phyloP scores from a whole-genome alignment of 2,113 vertebrate genomes.

The Hypomesus transpacificus region DNA sequence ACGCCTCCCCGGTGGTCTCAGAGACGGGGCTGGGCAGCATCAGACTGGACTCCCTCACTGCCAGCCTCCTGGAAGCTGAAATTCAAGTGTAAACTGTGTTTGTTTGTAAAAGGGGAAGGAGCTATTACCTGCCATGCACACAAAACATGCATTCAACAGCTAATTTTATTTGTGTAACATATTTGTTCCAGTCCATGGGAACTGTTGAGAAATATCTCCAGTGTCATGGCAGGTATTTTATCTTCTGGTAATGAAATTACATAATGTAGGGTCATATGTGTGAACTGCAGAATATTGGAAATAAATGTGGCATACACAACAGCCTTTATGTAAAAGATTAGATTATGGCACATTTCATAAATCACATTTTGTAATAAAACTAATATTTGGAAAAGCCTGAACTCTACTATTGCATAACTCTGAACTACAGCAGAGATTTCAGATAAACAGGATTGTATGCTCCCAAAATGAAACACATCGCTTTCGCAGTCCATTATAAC shows the following conservation, averaged over 20 bases:
- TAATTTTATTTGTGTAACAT: too few species aligned
- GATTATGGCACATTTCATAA: slow-evolving; percentile 20
- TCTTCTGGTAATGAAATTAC: background rate
- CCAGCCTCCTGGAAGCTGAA: slow-evolving; percentile 71
- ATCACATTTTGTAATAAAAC: slow-evolving; percentile 28
- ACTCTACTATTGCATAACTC: slow-evolving; percentile 33
- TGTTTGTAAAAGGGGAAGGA: too few species aligned
- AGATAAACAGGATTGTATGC: slow-evolving; percentile 46
- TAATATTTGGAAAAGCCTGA: slow-evolving; percentile 29
- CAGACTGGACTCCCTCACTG: slow-evolving; percentile 59
- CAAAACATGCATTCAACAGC: too few species aligned
- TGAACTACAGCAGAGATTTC: slow-evolving; percentile 48
- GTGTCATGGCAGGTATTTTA: too few species aligned
- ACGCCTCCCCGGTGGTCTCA: slow-evolving; percentile 71
- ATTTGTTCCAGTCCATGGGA: too few species aligned
- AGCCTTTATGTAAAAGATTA: too few species aligned
- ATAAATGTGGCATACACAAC: slow-evolving; percentile 14
- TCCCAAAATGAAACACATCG: slow-evolving; percentile 62
- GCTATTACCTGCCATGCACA: too few species aligned
- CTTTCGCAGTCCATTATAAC: slow-evolving; percentile 31
- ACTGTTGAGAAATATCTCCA: too few species aligned
- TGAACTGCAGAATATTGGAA: background rate
- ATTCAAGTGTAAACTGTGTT: slow-evolving; percentile 66
- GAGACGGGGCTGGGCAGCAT: slow-evolving; percentile 62
- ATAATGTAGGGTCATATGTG: slow-evolving; percentile 12